phyloP scores from a whole-genome alignment of 2,113 vertebrate species.

The Sialia sialis region DNA sequence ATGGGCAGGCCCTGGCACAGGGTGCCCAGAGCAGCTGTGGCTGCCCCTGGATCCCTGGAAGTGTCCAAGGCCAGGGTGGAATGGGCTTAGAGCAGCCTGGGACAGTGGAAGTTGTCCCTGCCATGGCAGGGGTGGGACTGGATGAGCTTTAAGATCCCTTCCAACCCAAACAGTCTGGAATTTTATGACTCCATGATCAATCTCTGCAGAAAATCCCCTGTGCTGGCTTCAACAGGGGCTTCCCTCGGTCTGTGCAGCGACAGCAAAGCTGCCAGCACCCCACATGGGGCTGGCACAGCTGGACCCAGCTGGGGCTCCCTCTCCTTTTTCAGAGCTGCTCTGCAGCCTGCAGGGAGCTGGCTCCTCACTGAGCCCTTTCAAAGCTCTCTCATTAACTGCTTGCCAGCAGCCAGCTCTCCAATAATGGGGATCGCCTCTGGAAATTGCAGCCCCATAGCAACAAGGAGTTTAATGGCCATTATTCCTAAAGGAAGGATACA shows the following conservation, averaged over 20 bases:
- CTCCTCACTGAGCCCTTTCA: background rate
- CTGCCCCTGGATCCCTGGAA: background rate
- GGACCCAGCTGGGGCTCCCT: background rate
- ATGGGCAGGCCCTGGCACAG: background rate
- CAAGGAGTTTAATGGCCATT: slow-evolving; percentile 49
- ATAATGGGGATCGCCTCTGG: slow-evolving; percentile 39
- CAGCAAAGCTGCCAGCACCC: accelerated
- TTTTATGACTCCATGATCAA: background rate
- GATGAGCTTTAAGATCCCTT: background rate
- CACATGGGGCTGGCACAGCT: background rate
- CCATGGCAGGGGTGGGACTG: background rate
- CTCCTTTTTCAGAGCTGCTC: background rate
- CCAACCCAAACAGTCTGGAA: background rate
- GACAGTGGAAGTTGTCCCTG: background rate
- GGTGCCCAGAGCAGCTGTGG: background rate
- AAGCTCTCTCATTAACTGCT: slow-evolving; percentile 48
- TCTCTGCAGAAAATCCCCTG: background rate
- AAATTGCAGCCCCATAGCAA: slow-evolving; percentile 58
- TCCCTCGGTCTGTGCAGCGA: background rate
- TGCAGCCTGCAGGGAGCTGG: slow-evolving; percentile 25
- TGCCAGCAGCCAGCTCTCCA: slow-evolving; percentile 12
- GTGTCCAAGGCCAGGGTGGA: background rate
- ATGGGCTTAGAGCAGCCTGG: accelerated
- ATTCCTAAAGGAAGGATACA: slow-evolving; percentile 7
- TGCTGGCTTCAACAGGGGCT: background rate